Evolutionary conservation across 2,888 invertebrate species (phyloP), one percentile per base, ranked within the genome.

Genomic region (Callyntrura guangdongensis): DNA sequence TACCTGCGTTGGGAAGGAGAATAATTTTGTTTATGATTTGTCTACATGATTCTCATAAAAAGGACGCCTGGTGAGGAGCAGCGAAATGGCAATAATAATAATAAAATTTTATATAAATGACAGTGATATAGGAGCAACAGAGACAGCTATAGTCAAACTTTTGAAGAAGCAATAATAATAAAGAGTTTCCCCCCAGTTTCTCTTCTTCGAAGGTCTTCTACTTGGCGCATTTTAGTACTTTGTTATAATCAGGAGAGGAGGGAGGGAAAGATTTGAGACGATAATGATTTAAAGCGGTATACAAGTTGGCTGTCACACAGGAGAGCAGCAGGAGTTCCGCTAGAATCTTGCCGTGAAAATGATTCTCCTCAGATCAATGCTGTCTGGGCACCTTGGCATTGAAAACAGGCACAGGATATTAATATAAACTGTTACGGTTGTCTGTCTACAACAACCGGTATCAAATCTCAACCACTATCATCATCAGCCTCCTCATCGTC

Each of bases 361-460:
- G 17, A 47, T 72, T 72, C 25, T 36, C n/a, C 45, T 45, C 36
- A 72, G 72, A 72, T 72, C 72, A 36, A 17, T 61, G 61, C 61
- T 17, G 61, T 20, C 17, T 61, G 12, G 53, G 36, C 36, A 36
- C 36, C 36, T 36, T 53, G 53, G 36, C 36, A 36, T 4, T 36
- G 36, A 36, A 36, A 36, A 2, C 36, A 36, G 36, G 36, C 36
- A 36, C 36, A 36, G 36, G 53, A 53, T 36, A 36, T 36, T 36
- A 36, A 36, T 36, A 36, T 36, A 36, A 14, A 22, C 20, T 22
- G 20, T 61, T 22, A 9, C 22, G 61, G 22, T 22, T 8, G 61
- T 6, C 6, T 59, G 36, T 36, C 6, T 36, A 36, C 36, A 36
- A 36, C 36, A 36, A 36, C 36, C 36, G 36, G 36, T 36, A 36